Conservation (phyloP, 1,140 invertebrate genomes). For the Drosophila sproati region DNA sequence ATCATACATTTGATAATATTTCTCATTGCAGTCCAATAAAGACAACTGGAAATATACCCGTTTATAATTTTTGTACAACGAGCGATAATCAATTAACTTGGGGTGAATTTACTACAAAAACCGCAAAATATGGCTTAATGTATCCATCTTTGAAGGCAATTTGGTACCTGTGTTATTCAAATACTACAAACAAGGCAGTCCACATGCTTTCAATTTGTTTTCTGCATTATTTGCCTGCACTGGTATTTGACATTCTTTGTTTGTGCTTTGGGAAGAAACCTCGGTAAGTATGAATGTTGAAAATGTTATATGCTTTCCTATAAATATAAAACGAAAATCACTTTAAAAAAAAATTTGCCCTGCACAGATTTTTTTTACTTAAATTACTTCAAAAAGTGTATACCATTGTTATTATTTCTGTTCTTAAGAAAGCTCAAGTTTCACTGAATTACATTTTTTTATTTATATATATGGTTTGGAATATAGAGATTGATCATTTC, state of each 20-base stretch:
- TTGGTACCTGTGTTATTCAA: conserved; percentile 85
- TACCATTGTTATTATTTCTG: too few species aligned
- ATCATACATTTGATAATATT: neutral
- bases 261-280: conserved; percentile 88
- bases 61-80: conserved; percentile 90
- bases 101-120: conserved; percentile 86
- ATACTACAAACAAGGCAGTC: conserved; percentile 72
- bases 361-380: too few species aligned
- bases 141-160: conserved; percentile 86
- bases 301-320: neutral
- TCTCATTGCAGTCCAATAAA: neutral
- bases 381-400: too few species aligned
- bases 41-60: conserved; percentile 82
- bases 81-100: conserved; percentile 88
- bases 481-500: too few species aligned
- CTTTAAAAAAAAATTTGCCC: too few species aligned
- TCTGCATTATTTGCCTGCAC: conserved; percentile 88
- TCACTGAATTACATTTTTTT: too few species aligned
- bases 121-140: conserved; percentile 84
- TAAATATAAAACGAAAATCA: too few species aligned
- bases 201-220: conserved; percentile 86
- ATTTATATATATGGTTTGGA: too few species aligned
- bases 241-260: conserved; percentile 88
- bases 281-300: conserved; percentile 85
- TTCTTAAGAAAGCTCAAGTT: too few species aligned